phyloP scores from a whole-genome alignment of 1,140 invertebrate species.

The Drosophila sproati region DNA sequence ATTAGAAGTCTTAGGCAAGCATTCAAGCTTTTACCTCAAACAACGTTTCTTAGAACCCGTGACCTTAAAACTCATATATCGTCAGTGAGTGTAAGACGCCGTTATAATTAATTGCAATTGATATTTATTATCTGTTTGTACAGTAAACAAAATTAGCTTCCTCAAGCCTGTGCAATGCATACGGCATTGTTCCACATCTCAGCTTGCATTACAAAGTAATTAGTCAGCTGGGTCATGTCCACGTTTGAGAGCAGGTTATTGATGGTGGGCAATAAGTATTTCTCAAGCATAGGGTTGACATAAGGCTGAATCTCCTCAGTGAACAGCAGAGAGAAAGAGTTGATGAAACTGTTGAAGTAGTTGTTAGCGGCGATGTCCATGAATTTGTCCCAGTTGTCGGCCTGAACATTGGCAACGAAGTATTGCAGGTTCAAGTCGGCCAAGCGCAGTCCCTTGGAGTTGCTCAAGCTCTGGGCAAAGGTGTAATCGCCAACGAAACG shows the following conservation, averaged over 20 bases:
- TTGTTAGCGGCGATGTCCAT: slow-evolving; percentile 63
- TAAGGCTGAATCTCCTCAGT: slow-evolving; percentile 55
- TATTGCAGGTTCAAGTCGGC: slow-evolving; percentile 53
- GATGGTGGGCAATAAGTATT: slow-evolving; percentile 38
- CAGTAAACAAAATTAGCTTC: too few relatives aligned
- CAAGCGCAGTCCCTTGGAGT: slow-evolving; percentile 49
- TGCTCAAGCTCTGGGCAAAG: slow-evolving; percentile 42
- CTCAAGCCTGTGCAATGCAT: neutral
- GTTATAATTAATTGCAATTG: too few relatives aligned
- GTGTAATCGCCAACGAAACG: slow-evolving; percentile 61
- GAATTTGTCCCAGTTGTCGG: slow-evolving; percentile 58
- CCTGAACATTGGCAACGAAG: slow-evolving; percentile 45
- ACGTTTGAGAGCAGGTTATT: slow-evolving; percentile 49
- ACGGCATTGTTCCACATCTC: slow-evolving; percentile 22
- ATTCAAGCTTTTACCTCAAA: too few relatives aligned
- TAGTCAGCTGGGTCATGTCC: slow-evolving; percentile 46
- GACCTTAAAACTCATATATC: too few relatives aligned
- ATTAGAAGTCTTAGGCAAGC: too few relatives aligned
- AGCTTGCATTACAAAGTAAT: slow-evolving; percentile 36
- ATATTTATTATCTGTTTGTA: too few relatives aligned
- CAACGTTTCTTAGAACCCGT: too few relatives aligned
- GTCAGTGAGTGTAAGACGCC: too few relatives aligned
- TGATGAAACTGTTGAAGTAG: slow-evolving; percentile 41
- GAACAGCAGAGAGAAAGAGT: slow-evolving; percentile 25
- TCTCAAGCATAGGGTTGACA: slow-evolving; percentile 23